phyloP scores from a whole-genome alignment of 2,888 invertebrate species.

The Lasioglossum leucozonium region DNA sequence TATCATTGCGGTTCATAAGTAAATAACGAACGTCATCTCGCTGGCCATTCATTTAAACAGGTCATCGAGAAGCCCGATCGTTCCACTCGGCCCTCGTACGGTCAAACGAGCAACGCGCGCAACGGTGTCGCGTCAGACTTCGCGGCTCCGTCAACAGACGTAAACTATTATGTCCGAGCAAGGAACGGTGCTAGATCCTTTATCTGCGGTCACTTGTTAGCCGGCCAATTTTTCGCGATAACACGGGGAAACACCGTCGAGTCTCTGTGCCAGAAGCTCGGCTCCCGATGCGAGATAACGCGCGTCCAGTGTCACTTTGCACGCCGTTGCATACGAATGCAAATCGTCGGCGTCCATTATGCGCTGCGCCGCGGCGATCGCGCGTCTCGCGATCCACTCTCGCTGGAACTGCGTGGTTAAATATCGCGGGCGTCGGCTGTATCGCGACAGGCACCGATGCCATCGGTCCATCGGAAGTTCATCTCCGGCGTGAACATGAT shows the following conservation, averaged over 20 bases:
- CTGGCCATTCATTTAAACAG: slow-evolving; percentile 19
- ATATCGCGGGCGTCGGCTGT: slow-evolving; percentile 15
- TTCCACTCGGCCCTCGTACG: background rate
- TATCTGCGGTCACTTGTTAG: slow-evolving; percentile 32
- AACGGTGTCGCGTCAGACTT: background rate
- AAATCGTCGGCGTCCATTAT: slow-evolving; percentile 43
- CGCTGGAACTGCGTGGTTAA: slow-evolving; percentile 39
- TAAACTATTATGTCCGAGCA: slow-evolving; percentile 38
- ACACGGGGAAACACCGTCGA: slow-evolving; percentile 6
- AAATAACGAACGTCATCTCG: slow-evolving; percentile 31
- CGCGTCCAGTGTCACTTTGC: slow-evolving; percentile 39
- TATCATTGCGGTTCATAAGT: slow-evolving; percentile 30
- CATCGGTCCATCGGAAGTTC: slow-evolving; percentile 22
- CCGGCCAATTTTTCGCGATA: slow-evolving; percentile 34
- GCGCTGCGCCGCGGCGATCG: slow-evolving; percentile 22
- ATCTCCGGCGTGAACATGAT: background rate
- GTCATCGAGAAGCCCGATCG: slow-evolving; percentile 17
- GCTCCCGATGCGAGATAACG: slow-evolving; percentile 32
- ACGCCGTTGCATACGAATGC: slow-evolving; percentile 37
- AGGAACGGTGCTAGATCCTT: slow-evolving; percentile 8
- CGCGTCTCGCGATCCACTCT: slow-evolving; percentile 43
- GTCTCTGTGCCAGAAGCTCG: slow-evolving; percentile 4
- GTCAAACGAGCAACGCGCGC: background rate
- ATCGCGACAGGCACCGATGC: slow-evolving; percentile 17
- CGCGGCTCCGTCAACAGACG: slow-evolving; percentile 8